A percentile compares a stretch with the other conserved stretches of the same genome.
Conservation (phyloP, 92 coral and sea anemone genomes). For the Hydrozoanthus gracilis region DNA sequence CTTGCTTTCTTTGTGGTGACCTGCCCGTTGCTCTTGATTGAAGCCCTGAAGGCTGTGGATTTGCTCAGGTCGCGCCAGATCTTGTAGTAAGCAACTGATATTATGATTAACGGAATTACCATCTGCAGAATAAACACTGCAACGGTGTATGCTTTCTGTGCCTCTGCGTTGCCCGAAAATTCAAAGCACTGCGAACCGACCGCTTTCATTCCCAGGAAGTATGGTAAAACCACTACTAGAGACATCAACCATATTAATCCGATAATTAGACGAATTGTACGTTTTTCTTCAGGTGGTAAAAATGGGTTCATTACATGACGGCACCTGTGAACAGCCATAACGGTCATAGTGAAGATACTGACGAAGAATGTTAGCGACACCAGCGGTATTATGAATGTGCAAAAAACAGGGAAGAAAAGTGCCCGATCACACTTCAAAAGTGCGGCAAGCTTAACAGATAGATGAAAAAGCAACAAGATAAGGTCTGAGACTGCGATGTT, state of each 20-base stretch:
- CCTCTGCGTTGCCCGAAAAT: not conserved
- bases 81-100: conserved; percentile 22
- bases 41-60: conserved; percentile 41
- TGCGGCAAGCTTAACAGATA: conserved; percentile 5
- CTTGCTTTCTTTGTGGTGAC: not conserved
- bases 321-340: conserved; percentile 50
- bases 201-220: not conserved
- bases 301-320: conserved; percentile 47
- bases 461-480: not conserved
- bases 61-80: conserved; percentile 29
- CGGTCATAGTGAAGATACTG: conserved; percentile 50
- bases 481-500: conserved; percentile 50
- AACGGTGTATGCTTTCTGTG: not conserved
- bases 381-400: conserved; percentile 37
- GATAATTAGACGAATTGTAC: conserved; percentile 1
- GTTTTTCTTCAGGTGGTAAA: conserved; percentile 17
- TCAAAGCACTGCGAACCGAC: not conserved
- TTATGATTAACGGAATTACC: conserved; percentile 28
- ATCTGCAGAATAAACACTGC: not conserved
- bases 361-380: conserved; percentile 28
- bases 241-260: conserved; percentile 25
- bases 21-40: conserved; percentile 31
- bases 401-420: conserved; percentile 1
- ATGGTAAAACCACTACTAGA: not conserved
- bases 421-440: not conserved